Conservation (phyloP, 2,797 vertebrate species). For the Tympanoctomys barrerae region DNA sequence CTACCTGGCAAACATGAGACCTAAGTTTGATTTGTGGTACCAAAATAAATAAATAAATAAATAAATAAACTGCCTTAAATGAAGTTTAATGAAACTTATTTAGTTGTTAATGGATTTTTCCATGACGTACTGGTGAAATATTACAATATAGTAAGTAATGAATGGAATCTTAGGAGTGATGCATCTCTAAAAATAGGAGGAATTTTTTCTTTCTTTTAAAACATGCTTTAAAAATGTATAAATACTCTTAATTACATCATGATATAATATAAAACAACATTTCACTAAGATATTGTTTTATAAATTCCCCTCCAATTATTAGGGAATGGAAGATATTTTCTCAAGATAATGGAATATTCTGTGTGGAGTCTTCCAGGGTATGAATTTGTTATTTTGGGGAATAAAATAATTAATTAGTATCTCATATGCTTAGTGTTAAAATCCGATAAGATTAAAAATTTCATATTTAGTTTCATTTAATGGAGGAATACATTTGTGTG, state of each 20-base stretch:
- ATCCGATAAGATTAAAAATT: conserved; percentile 39
- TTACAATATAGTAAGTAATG: conserved; percentile 31
- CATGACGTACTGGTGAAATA: conserved; percentile 52
- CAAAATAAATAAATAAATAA: neutral
- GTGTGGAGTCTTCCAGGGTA: conserved; percentile 42
- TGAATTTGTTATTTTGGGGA: conserved; percentile 36
- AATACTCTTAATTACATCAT: too few relatives aligned
- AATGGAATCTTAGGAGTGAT: conserved; percentile 56
- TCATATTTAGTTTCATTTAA: conserved; percentile 58
- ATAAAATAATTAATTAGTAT: conserved; percentile 26
- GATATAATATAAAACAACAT: neutral
- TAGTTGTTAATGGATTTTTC: conserved; percentile 64
- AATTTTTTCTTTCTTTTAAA: conserved; percentile 37
- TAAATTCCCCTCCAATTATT: conserved; percentile 20
- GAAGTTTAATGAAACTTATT: conserved; percentile 70
- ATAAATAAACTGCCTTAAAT: conserved; percentile 71
- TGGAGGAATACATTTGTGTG: conserved; percentile 51
- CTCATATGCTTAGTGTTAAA: conserved; percentile 54
- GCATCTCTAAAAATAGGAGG: conserved; percentile 33
- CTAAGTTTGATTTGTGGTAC: neutral
- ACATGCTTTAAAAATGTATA: too few relatives aligned
- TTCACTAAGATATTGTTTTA: conserved; percentile 35
- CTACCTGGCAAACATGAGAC: neutral
- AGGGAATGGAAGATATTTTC: neutral
- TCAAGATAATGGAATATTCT: conserved; percentile 43